Base-by-base conservation (phyloP, 92 coral and sea anemone species). In the Desmophyllum pertusum region DNA sequence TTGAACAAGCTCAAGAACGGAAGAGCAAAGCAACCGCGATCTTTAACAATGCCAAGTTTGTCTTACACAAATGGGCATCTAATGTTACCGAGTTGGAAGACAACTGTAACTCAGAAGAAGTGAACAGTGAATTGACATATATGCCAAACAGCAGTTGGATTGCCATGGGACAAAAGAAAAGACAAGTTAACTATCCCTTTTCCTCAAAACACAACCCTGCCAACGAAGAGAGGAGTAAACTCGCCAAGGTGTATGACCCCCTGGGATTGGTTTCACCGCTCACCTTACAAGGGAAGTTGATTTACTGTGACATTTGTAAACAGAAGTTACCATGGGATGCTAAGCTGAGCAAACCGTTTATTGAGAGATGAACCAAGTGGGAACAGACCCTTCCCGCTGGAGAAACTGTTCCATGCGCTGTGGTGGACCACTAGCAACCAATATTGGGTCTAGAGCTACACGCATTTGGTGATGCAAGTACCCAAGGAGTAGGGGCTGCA, bases 291-390 rank as follows among this genome's bases (percentile, higher is more conserved):
- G 83, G 86, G 51, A 87, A 87, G 30, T 71, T 39, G 72, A 70
- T 78, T 43, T 86, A 73, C 74, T 71, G 82, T 13, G 81, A 86
- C 10, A 70, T 86, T 25, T 81, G 86, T 36, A 72, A 86, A 27
- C 57, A 31, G 80, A 86, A 80, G 27, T 55, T 48, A 55, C 81
- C 86, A 45, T 86, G 86, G 82, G 86, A 86, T 35, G 39, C 77
- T 15, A n/a, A 72, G 31, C 82, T 86, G 29, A 61, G 43, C 53
- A 78, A 57, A 73, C 40, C 9, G 48, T 31, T 70, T 39, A 31
- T 15, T 23, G 27, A 73, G 17, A 40, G n/a, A 73, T 46, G 77
- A 36, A 61, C 38, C n/a, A 81, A 75, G 39, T 81, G 82, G 83
- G 78, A 75, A 27, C 76, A 38, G 50, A 33, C 66, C 10, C 86